A percentile compares a stretch with the other conserved stretches of the same genome.
These are phyloP conservation scores for Pelochelys cantorii DNA, from an alignment of 2,797 vertebrate species.

Conservation along the genomic window DNA sequence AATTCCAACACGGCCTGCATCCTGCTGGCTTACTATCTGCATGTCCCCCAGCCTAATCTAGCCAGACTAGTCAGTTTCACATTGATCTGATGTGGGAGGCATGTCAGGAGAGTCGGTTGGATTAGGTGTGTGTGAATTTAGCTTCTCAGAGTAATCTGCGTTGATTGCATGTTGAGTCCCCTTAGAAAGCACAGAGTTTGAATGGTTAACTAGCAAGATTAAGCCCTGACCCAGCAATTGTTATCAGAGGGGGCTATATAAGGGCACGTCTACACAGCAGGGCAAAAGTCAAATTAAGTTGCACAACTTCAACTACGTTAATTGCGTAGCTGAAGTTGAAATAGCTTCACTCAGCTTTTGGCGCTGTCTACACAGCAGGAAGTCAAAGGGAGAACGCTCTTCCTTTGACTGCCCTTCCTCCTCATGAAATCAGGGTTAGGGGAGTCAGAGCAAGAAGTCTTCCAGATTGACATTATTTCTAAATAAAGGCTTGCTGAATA, in stretches of 20 bases:
- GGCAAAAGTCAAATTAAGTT: no score
- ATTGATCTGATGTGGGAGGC: slow-evolving; percentile 12
- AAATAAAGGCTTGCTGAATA: no score
- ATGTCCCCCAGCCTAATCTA: not conserved
- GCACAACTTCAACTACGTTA: no score
- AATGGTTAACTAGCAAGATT: not conserved
- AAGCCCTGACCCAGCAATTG: not conserved
- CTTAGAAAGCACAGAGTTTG: not conserved
- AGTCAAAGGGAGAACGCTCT: no score
- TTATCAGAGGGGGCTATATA: not conserved
- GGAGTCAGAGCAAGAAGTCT: no score
- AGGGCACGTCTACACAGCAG: no score
- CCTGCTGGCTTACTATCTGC: slow-evolving; percentile 2
- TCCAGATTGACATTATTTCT: no score
- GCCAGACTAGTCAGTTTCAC: slow-evolving; percentile 23
- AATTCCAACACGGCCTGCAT: slow-evolving; percentile 39
- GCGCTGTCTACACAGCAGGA: no score
- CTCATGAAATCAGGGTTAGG: no score
- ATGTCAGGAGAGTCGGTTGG: slow-evolving; percentile 2
- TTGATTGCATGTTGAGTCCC: not conserved
- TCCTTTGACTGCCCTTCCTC: no score
- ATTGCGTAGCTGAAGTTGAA: no score
- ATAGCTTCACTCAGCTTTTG: no score
- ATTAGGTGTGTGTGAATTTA: not conserved
- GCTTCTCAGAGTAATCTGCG: not conserved